Evolutionary conservation across 2,797 vertebrate genomes (phyloP).

Genomic region (Taeniopygia guttata): DNA sequence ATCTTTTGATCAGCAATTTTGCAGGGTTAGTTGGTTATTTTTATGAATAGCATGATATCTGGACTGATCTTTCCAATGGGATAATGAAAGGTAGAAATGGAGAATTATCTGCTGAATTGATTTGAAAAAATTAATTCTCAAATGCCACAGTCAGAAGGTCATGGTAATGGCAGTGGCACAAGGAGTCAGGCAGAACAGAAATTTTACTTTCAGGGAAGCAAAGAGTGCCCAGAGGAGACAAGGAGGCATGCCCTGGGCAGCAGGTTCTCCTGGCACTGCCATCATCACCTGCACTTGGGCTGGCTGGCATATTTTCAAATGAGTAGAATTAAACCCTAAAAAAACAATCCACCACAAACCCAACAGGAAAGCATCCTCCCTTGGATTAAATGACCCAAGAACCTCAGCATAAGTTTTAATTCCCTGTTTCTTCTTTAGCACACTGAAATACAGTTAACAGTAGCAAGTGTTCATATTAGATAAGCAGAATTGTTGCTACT

Average conservation of each 20-base stretch:
- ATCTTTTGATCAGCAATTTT: neutral
- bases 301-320: conserved; percentile 12
- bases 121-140: neutral
- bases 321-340: neutral
- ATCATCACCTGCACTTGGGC: neutral
- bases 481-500: conserved; percentile 77
- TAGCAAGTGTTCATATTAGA: conserved; percentile 81
- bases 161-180: neutral
- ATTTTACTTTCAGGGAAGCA: neutral
- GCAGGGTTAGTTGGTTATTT: neutral
- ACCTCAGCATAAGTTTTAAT: conserved; percentile 62
- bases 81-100: neutral
- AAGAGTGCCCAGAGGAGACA: neutral
- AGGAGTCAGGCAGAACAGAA: neutral
- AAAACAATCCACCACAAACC: neutral
- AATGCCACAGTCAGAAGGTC: neutral
- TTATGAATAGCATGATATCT: neutral
- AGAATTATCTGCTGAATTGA: neutral
- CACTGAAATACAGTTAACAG: conserved; percentile 71
- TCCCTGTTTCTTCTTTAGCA: conserved; percentile 56
- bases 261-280: neutral
- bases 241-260: neutral
- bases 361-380: neutral
- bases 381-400: neutral
- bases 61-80: neutral